phyloP scores from a whole-genome alignment of 1,140 invertebrate genomes.

The Drosophila varians region DNA sequence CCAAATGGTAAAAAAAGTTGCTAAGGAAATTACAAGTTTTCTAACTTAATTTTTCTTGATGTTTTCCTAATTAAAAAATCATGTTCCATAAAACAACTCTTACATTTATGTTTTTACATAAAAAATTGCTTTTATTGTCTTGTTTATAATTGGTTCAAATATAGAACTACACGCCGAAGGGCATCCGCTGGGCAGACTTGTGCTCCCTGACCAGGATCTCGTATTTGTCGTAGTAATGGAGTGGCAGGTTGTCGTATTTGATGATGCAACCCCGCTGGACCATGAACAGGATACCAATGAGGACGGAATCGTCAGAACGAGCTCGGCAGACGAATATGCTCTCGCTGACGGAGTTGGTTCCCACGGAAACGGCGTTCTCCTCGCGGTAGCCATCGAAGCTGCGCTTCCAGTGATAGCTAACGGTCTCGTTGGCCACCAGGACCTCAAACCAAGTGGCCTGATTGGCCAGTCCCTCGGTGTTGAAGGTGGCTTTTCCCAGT shows the following conservation, averaged over 20 bases:
- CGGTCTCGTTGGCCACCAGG: slow-evolving; percentile 43
- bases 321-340: slow-evolving; percentile 48
- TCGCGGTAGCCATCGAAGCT: slow-evolving; percentile 56
- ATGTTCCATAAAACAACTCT: no score
- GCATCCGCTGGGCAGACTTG: not conserved
- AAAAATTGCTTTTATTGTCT: slow-evolving; percentile 11
- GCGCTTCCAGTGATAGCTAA: slow-evolving; percentile 49
- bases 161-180: not conserved
- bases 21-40: no score
- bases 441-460: slow-evolving; percentile 13
- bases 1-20: no score
- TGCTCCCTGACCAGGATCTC: slow-evolving; percentile 46
- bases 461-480: slow-evolving; percentile 15
- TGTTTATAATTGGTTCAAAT: no score
- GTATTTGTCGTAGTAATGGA: slow-evolving; percentile 38
- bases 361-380: slow-evolving; percentile 50
- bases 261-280: slow-evolving; percentile 27
- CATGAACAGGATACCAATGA: slow-evolving; percentile 42
- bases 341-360: slow-evolving; percentile 25
- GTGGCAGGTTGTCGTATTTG: slow-evolving; percentile 6
- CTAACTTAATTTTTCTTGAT: no score
- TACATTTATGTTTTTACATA: not conserved
- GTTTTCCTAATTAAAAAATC: no score
- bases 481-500: slow-evolving; percentile 34
- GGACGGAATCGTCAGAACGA: slow-evolving; percentile 8